Conservation (phyloP, 2,888 invertebrate genomes). For the Druceiella hillmani region DNA sequence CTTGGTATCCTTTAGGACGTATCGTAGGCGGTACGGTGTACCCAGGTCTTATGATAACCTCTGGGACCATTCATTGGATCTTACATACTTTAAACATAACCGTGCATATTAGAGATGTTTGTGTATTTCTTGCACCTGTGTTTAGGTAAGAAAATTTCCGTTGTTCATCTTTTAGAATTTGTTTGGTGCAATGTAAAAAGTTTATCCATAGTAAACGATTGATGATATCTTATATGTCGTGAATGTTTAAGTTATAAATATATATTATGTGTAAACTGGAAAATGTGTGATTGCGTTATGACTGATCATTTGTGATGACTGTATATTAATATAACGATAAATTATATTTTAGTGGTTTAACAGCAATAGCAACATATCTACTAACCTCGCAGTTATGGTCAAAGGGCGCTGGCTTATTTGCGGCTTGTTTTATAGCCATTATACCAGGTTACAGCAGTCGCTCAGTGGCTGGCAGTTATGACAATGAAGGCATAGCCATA, state of each 20-base stretch:
- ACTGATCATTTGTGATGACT: neutral
- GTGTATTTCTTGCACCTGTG: slow-evolving; percentile 96
- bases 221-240: too few species aligned
- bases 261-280: too few species aligned
- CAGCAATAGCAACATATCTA: slow-evolving; percentile 95
- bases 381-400: slow-evolving; percentile 98
- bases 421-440: slow-evolving; percentile 98
- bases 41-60: slow-evolving; percentile 98
- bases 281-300: too few species aligned
- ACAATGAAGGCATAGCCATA: slow-evolving; percentile 99
- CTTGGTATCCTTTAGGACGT: slow-evolving; percentile 98
- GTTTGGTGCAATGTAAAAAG: too few species aligned
- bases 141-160: slow-evolving; percentile 78
- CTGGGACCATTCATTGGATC: slow-evolving; percentile 93
- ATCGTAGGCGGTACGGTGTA: slow-evolving; percentile 99
- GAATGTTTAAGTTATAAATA: too few species aligned
- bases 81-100: slow-evolving; percentile 91
- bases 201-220: too few species aligned
- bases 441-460: slow-evolving; percentile 98
- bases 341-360: slow-evolving; percentile 75
- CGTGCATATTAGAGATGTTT: slow-evolving; percentile 96
- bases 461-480: slow-evolving; percentile 98
- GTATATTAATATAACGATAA: slow-evolving; percentile 3
- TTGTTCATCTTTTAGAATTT: too few species aligned
- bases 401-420: slow-evolving; percentile 93